These are phyloP conservation scores for Chionodraco myersi DNA, from an alignment of 2,113 vertebrate genomes.

Conservation along the genomic window DNA sequence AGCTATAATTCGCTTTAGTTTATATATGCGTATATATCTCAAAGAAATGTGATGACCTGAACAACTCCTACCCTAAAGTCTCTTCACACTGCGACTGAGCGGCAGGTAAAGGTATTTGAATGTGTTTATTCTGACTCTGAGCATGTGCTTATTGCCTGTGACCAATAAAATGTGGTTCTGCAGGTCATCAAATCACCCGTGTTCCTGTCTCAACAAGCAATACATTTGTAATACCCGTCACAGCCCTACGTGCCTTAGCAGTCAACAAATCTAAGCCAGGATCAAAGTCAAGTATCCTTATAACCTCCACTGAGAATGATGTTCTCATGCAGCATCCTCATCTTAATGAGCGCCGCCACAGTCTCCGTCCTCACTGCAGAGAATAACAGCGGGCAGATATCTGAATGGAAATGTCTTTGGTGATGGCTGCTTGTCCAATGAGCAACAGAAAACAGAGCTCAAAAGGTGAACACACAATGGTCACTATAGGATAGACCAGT, in stretches of 20 bases:
- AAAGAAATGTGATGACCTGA: not conserved
- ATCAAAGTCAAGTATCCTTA: constrained; percentile 26
- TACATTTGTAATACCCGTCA: not conserved
- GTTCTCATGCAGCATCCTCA: constrained; percentile 5
- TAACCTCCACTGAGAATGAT: not conserved
- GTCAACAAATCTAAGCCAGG: constrained; percentile 3
- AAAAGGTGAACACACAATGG: no score
- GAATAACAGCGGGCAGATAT: not conserved
- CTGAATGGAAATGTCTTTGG: not conserved
- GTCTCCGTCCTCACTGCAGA: not conserved
- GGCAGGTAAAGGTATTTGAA: not conserved
- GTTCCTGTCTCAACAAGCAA: not conserved
- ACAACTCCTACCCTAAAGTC: not conserved
- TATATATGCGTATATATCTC: not conserved
- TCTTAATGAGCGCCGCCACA: not conserved
- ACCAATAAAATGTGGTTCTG: not conserved
- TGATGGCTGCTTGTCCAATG: not conserved
- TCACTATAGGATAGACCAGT: no score
- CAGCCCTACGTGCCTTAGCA: not conserved
- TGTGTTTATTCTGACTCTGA: not conserved
- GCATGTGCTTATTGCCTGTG: not conserved
- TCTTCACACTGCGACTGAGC: not conserved
- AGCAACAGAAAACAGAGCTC: no score
- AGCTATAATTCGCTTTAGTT: not conserved
- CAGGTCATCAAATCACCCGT: not conserved